Evolutionary conservation across 2,797 vertebrate species (phyloP).

Genomic region (Catostomus latipinnis): DNA sequence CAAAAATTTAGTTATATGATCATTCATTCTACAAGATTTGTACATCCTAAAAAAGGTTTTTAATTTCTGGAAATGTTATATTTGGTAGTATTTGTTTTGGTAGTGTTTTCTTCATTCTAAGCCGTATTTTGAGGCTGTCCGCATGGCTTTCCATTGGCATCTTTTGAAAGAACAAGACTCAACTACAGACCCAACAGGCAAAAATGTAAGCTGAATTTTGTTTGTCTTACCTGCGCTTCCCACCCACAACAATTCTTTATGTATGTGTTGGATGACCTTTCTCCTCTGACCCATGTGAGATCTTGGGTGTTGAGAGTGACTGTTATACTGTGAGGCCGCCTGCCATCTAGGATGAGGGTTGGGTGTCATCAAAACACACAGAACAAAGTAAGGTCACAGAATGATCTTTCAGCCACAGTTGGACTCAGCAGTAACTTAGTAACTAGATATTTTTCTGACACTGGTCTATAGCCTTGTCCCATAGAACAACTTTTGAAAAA

Average conservation of each 20-base stretch:
- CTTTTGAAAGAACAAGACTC: not conserved
- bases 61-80: no score
- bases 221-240: conserved; percentile 19
- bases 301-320: not conserved
- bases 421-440: conserved; percentile 15
- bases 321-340: not conserved
- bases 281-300: conserved; percentile 39
- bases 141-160: no score
- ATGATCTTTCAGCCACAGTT: not conserved
- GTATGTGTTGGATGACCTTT: conserved; percentile 31
- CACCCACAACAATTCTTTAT: conserved; percentile 20
- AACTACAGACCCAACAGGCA: not conserved
- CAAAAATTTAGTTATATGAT: no score
- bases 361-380: not conserved
- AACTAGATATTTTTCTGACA: conserved; percentile 25
- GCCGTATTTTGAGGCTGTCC: no score
- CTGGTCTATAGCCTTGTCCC: conserved; percentile 13
- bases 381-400: not conserved
- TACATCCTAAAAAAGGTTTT: no score
- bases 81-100: no score
- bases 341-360: not conserved
- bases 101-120: no score
- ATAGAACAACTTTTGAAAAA: not conserved
- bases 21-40: no score
- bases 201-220: not conserved